Percentiles rank a stretch among this genome's conserved stretches.
phyloP scores from a whole-genome alignment of 1,140 invertebrate genomes.

The Drosophila nannoptera region DNA sequence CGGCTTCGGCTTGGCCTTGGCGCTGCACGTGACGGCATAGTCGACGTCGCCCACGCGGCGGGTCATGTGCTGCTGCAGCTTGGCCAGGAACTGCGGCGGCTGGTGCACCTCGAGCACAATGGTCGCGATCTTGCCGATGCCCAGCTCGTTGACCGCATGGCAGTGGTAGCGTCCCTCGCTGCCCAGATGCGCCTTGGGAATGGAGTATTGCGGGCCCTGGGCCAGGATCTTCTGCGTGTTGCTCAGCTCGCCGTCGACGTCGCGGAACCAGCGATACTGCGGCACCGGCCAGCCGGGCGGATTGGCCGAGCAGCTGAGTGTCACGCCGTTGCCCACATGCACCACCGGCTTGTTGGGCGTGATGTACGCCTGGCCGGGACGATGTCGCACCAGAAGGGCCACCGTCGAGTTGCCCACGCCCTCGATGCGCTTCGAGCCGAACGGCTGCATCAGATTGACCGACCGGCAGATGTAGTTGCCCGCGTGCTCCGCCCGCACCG shows the following conservation, averaged over 20 bases:
- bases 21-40: slow-evolving; percentile 89
- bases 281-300: slow-evolving; percentile 94
- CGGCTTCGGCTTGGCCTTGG: slow-evolving; percentile 92
- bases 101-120: slow-evolving; percentile 92
- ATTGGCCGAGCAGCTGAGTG: slow-evolving; percentile 90
- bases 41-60: slow-evolving; percentile 89
- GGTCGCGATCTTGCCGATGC: slow-evolving; percentile 89
- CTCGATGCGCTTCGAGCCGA: slow-evolving; percentile 83
- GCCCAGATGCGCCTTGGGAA: slow-evolving; percentile 88
- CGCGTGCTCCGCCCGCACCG: slow-evolving; percentile 88
- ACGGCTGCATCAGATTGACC: slow-evolving; percentile 88
- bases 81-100: slow-evolving; percentile 89
- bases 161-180: slow-evolving; percentile 94
- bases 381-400: slow-evolving; percentile 89
- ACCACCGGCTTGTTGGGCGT: slow-evolving; percentile 91
- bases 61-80: slow-evolving; percentile 89
- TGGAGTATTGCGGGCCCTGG: slow-evolving; percentile 89
- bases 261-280: slow-evolving; percentile 92
- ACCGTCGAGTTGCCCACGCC: slow-evolving; percentile 87
- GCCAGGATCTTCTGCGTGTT: slow-evolving; percentile 83
- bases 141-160: slow-evolving; percentile 93
- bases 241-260: slow-evolving; percentile 82
- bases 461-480: slow-evolving; percentile 93
- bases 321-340: slow-evolving; percentile 89
- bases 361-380: slow-evolving; percentile 90